Conservation (phyloP, 2,797 vertebrate genomes). For the Rousettus madagascariensis region DNA sequence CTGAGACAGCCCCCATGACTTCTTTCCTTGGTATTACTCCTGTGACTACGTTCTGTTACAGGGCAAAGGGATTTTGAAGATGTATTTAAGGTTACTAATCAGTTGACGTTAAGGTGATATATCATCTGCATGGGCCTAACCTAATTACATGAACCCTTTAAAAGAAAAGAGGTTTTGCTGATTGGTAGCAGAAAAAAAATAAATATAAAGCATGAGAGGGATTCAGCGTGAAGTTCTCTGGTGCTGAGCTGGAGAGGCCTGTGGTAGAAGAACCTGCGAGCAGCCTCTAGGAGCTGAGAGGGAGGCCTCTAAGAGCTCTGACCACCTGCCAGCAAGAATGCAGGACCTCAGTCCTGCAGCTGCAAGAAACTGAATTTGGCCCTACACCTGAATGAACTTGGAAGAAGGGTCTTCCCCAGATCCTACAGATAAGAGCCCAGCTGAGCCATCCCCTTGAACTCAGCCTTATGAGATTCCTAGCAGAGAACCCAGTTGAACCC, state of each 20-base stretch:
- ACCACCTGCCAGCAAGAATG: neutral
- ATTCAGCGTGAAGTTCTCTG: neutral
- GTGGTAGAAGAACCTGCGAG: neutral
- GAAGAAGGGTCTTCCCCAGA: neutral
- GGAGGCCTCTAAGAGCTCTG: neutral
- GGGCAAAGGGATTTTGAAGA: neutral
- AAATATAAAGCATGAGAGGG: neutral
- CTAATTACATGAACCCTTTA: neutral
- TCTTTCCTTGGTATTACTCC: neutral
- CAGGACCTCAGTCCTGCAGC: neutral
- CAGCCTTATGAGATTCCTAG: neutral
- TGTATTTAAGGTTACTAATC: neutral
- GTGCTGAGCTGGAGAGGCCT: neutral
- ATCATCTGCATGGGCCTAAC: neutral
- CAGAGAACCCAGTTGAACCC: neutral
- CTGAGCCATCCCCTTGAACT: neutral
- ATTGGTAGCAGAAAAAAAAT: neutral
- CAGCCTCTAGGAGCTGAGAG: neutral
- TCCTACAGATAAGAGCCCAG: neutral
- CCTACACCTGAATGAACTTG: neutral
- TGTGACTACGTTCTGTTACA: neutral
- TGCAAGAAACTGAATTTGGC: neutral
- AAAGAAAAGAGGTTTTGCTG: neutral
- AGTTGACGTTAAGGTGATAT: neutral
- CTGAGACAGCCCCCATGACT: neutral